Conservation (phyloP, 2,797 vertebrate genomes). For the Carcharodon carcharias region DNA sequence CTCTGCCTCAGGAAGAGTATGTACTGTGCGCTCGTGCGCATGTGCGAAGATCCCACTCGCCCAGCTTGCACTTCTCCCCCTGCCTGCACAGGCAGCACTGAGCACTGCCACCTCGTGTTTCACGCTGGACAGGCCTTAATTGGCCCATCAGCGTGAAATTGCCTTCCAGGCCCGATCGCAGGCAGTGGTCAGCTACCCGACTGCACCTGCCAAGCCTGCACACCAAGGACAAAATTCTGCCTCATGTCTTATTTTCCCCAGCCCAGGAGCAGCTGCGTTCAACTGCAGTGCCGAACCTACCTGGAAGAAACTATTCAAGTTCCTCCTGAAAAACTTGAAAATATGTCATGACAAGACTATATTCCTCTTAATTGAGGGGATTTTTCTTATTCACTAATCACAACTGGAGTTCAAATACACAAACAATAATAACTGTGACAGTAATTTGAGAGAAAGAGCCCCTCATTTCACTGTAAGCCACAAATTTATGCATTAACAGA, state of each 20-base stretch:
- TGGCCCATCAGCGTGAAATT: no score
- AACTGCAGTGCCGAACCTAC: background rate
- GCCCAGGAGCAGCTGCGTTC: background rate
- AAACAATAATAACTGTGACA: background rate
- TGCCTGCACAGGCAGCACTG: no score
- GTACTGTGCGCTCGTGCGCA: no score
- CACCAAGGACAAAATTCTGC: no score
- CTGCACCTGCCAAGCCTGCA: no score
- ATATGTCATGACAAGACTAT: background rate
- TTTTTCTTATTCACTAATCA: background rate
- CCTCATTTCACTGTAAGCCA: conserved; percentile 7
- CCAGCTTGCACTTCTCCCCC: no score
- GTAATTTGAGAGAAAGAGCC: background rate
- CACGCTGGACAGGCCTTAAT: no score
- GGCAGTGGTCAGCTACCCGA: no score
- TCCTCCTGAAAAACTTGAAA: background rate
- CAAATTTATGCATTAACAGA: conserved; percentile 2
- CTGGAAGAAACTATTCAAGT: background rate
- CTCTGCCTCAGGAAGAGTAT: no score
- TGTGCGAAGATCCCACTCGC: no score
- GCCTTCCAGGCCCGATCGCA: no score
- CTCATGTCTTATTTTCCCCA: background rate
- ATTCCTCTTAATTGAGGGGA: background rate
- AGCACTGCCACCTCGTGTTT: no score
- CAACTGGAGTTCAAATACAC: background rate